Evolutionary conservation across 2,797 vertebrate genomes (phyloP), one percentile per base, ranked within the genome.

Genomic region (Mallotus villosus): DNA sequence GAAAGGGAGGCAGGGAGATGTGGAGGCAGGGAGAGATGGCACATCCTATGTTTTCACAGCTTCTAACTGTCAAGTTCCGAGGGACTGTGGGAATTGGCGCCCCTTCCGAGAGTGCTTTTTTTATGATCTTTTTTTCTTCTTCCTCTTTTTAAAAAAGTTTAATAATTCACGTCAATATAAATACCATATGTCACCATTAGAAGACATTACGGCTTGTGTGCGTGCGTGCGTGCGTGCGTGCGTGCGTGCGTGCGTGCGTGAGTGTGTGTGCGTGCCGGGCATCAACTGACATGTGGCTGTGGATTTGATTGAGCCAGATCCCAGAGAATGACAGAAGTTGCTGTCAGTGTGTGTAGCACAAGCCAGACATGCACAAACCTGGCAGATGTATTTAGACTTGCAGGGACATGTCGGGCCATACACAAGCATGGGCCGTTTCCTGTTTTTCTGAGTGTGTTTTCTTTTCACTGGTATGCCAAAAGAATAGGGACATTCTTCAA

Each of bases 81-180:
- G 68, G 63, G 21, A 72, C 25, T 70, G 27, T 60, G 68, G 51
- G 76, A 79, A 62, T 4, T 62, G 58, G 12, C 46, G 22, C 62
- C 29, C 17, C 61, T 41, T 68, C 1, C n/a, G 24, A 76, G 32
- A 63, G 14, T 19, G 70, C 59, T 1, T 41, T 41, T 41, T 1
- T 37, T 37, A 37, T 37, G 6, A 37, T 8, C 1, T 37, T 5
- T 59, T 63, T 67, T 27, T 68, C 2, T 37, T 9, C 34, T 37
- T 37, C 34, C 34, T 37, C 34, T 37, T 37, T 37, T 9, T 9
- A 68, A 49, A 51, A 58, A 16, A 22, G 46, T 71, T 86, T 4
- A 82, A 85, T 80, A 79, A 85, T 85, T 83, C 37, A 86, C 60
- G 73, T 37, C n/a, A 69, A 81, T 84, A 77, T 76, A 82, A 79